Evolutionary conservation across 92 coral and sea anemone species (phyloP).

Genomic region (Epizoanthus fatuus): DNA sequence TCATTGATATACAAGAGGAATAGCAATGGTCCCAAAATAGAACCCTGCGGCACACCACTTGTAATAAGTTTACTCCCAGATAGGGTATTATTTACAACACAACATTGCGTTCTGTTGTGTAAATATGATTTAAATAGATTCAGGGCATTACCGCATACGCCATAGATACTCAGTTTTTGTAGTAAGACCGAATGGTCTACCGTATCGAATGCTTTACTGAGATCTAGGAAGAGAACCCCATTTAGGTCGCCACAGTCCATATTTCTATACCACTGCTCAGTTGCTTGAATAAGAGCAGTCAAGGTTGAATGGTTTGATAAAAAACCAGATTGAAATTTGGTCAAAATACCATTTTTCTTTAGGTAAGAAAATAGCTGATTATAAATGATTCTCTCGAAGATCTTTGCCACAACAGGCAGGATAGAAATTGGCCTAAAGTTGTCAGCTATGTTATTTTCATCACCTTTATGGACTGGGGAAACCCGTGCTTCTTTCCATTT

Average conservation of each 20-base stretch:
- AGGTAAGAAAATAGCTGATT: constrained; percentile 34
- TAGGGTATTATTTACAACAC: constrained; percentile 38
- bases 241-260: constrained; percentile 65
- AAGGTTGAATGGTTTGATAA: constrained; percentile 14
- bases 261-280: constrained; percentile 47
- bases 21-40: constrained; percentile 58
- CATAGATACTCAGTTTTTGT: constrained; percentile 51
- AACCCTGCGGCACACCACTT: constrained; percentile 59
- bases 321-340: constrained; percentile 36
- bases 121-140: constrained; percentile 63
- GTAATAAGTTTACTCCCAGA: constrained; percentile 35
- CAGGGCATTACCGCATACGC: constrained; percentile 40
- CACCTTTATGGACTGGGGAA: constrained; percentile 42
- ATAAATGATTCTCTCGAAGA: constrained; percentile 43
- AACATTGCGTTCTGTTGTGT: constrained; percentile 50
- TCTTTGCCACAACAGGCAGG: constrained; percentile 35
- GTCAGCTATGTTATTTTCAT: constrained; percentile 34
- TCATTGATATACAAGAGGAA: constrained; percentile 60
- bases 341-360: constrained; percentile 34
- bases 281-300: constrained; percentile 39
- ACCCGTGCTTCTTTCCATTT: constrained; percentile 45
- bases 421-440: constrained; percentile 37
- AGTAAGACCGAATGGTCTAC: constrained; percentile 54
- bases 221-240: constrained; percentile 60
- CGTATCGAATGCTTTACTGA: constrained; percentile 72